Conservation (phyloP, 92 coral and sea anemone genomes). For the Phymanthus crucifer region DNA sequence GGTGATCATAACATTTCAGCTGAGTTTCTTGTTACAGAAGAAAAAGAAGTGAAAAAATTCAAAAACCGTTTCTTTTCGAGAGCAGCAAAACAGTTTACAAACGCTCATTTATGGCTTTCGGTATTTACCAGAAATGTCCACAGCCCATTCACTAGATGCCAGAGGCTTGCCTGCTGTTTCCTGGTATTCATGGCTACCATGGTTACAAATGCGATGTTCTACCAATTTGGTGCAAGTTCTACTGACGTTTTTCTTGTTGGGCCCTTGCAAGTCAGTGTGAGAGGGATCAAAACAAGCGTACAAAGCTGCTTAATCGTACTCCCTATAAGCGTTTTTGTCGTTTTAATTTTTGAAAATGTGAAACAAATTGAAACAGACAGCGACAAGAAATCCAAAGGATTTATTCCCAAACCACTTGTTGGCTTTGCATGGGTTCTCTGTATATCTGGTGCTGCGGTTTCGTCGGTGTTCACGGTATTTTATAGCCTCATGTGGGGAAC, state of each 20-base stretch:
- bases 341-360: constrained; percentile 52
- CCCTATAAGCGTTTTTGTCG: constrained; percentile 56
- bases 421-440: constrained; percentile 74
- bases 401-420: constrained; percentile 68
- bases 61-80: constrained; percentile 58
- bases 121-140: constrained; percentile 59
- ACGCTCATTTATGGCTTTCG: constrained; percentile 73
- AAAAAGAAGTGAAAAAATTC: constrained; percentile 53
- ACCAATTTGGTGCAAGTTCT: constrained; percentile 43
- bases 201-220: constrained; percentile 79
- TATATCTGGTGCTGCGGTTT: constrained; percentile 47
- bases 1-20: constrained; percentile 55
- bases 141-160: constrained; percentile 64
- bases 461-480: constrained; percentile 74
- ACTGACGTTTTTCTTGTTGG: constrained; percentile 66
- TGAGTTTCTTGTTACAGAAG: constrained; percentile 43
- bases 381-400: constrained; percentile 45
- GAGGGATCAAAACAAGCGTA: constrained; percentile 64
- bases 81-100: constrained; percentile 60
- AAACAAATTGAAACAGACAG: constrained; percentile 28
- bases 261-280: constrained; percentile 59
- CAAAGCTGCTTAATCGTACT: constrained; percentile 69
- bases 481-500: constrained; percentile 87
- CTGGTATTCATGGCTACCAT: constrained; percentile 59
- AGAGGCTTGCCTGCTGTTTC: constrained; percentile 70